Evolutionary conservation across 2,797 vertebrate genomes (phyloP), one percentile per base, ranked within the genome.

Genomic region (Pagetopsis macropterus): DNA sequence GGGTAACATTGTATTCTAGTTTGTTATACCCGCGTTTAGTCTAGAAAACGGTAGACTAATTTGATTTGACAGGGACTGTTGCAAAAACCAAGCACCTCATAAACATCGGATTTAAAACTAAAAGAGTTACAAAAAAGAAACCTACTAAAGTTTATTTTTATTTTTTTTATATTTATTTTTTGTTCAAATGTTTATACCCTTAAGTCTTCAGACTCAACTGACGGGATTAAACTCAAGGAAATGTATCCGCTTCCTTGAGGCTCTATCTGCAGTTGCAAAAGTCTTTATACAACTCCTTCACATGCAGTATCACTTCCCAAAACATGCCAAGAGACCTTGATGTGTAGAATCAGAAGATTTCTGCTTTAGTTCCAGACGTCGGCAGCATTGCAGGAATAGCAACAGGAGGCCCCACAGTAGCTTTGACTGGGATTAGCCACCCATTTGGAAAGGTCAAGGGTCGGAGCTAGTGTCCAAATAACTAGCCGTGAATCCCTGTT

Each of bases 381-480:
- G 78, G 81, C 84, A 73, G 78, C 51, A 48, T 50, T 65, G 57
- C 23, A 64, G 72, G 68, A 59, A 43, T 14, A 9, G 60, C 17
- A 64, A 19, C 72, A 37, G 46, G 16, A 37, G 65, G 65, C 60
- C 69, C 78, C 78, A 89, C 90, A 82, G 91, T 91, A 93, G 88
- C 88, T 77, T 44, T 41, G 54, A 78, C 54, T 66, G 44, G 84
- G 86, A 90, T 93, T 88, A 90, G 56, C 83, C 89, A 82, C 88
- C 84, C 84, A 91, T 91, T 90, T 88, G 81, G 75, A 84, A 27
- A 81, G 91, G 91, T 88, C 90, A 90, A 71, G 90, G 89, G 87
- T 94, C 84, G 64, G 73, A 82, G 83, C 76, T 63, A 46, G 87
- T 90, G 84, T 93, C 88, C 89, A 94, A 94, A 94, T 91, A 94